phyloP scores from a whole-genome alignment of 2,888 invertebrate genomes.

The Strigamia transsilvanica region DNA sequence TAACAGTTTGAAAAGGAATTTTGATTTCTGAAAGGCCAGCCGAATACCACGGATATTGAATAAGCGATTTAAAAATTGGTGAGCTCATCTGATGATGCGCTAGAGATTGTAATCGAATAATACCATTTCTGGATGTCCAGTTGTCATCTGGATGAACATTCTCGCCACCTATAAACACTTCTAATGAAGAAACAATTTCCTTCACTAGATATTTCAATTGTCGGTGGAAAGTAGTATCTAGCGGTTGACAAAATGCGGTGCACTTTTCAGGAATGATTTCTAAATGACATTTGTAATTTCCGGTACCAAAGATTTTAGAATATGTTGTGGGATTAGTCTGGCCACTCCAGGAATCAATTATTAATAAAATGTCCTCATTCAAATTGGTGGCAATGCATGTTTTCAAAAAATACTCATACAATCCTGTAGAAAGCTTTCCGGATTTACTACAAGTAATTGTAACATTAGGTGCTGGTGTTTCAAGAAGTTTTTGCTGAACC shows the following conservation, averaged over 20 bases:
- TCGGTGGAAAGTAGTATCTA: background rate
- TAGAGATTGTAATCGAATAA: background rate
- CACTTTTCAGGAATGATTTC: background rate
- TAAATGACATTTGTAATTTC: background rate
- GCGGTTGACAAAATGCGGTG: background rate
- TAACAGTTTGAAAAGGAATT: background rate
- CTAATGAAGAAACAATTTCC: background rate
- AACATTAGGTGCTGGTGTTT: background rate
- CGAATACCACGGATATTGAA: background rate
- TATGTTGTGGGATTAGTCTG: background rate
- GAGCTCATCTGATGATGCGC: background rate
- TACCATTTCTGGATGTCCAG: conserved; percentile 5
- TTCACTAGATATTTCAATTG: background rate
- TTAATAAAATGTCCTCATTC: background rate
- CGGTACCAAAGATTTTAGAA: background rate
- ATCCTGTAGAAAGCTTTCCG: background rate
- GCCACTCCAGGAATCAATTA: background rate
- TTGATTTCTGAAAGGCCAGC: background rate
- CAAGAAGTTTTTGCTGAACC: background rate
- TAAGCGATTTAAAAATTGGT: background rate
- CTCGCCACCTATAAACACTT: background rate
- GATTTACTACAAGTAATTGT: background rate
- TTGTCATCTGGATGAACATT: background rate
- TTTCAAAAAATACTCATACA: background rate
- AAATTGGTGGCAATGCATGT: background rate